A percentile compares a stretch with the other conserved stretches of the same genome.
phyloP scores from a whole-genome alignment of 2,797 vertebrate species.

The Buphagus erythrorhynchus region DNA sequence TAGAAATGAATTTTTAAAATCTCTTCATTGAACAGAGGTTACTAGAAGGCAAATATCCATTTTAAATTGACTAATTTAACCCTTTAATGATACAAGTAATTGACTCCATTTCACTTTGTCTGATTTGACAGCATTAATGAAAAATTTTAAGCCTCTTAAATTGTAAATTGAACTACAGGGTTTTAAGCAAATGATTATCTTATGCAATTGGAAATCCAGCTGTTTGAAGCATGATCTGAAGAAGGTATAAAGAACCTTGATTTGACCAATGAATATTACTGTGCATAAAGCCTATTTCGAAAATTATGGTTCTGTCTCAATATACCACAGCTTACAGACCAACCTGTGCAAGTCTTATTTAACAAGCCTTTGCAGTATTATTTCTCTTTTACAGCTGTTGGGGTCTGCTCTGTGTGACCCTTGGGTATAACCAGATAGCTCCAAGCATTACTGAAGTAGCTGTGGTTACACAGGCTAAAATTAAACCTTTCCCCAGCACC shows the following conservation, averaged over 20 bases:
- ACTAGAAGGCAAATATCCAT: neutral
- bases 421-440: neutral
- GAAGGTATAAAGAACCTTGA: neutral
- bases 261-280: neutral
- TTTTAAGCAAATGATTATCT: neutral
- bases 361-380: neutral
- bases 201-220: neutral
- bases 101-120: neutral
- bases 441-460: neutral
- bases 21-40: neutral
- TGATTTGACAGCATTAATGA: slow-evolving; percentile 21
- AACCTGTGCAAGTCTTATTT: neutral
- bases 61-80: slow-evolving; percentile 27
- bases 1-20: neutral
- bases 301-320: neutral
- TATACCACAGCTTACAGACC: neutral
- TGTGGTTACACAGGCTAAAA: neutral
- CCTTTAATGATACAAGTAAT: neutral
- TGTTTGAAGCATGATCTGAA: neutral
- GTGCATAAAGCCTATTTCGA: neutral
- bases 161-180: neutral
- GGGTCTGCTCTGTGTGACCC: neutral
- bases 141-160: slow-evolving; percentile 21
- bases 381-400: neutral
- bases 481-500: neutral